Conservation (phyloP, 2,797 vertebrate species). For the Gouania willdenowi region DNA sequence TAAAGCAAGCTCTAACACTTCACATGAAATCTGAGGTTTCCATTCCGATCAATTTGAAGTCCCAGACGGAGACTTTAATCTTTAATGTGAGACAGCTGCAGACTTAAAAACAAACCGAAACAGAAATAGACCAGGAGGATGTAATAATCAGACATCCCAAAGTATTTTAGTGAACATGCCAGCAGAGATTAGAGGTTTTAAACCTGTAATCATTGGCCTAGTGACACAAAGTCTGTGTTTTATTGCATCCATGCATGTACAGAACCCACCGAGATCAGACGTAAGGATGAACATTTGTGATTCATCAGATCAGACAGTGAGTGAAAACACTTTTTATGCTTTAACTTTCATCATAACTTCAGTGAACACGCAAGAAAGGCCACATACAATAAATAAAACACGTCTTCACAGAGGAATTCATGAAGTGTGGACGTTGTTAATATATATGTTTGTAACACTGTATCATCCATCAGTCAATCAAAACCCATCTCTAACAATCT, state of each 20-base stretch:
- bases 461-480: no score
- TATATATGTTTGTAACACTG: no score
- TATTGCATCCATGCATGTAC: neutral
- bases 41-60: slow-evolving; percentile 21
- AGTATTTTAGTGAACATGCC: neutral
- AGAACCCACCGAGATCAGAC: neutral
- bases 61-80: slow-evolving; percentile 14
- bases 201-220: neutral
- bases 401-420: no score
- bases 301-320: no score
- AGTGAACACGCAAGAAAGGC: no score
- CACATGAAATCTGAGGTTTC: neutral
- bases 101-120: slow-evolving; percentile 18
- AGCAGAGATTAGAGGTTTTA: neutral
- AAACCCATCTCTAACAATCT: no score
- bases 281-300: slow-evolving; percentile 8
- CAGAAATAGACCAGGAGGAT: slow-evolving; percentile 6
- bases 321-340: no score
- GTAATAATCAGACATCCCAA: neutral
- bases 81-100: slow-evolving; percentile 15
- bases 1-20: slow-evolving; percentile 5
- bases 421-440: no score
- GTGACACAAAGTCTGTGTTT: neutral
- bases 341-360: no score
- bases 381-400: no score